Evolutionary conservation across 2,113 vertebrate species (phyloP).

Genomic region (Dicrurus megarhynchus): DNA sequence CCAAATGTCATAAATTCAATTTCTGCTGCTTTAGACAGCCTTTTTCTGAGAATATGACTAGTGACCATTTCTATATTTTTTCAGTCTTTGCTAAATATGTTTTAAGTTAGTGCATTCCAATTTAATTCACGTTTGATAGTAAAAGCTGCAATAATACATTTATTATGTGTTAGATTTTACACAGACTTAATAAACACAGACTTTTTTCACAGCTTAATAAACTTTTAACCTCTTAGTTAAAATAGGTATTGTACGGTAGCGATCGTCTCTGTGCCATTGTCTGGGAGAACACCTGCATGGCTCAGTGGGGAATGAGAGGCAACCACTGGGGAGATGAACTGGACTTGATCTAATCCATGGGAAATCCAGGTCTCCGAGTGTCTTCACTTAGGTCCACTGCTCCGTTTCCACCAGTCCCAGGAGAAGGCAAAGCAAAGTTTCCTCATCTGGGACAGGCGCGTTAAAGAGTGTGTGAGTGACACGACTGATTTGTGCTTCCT

Average conservation of each 20-base stretch:
- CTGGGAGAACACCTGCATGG: background rate
- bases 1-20: background rate
- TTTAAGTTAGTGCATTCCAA: background rate
- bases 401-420: background rate
- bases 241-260: background rate
- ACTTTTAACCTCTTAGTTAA: background rate
- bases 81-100: background rate
- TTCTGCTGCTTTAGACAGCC: background rate
- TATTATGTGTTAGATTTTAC: background rate
- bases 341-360: background rate
- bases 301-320: background rate
- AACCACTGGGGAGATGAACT: background rate
- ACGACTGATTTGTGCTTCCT: background rate
- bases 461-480: background rate
- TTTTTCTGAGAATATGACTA: background rate
- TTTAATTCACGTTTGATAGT: background rate
- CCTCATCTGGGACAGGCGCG: background rate
- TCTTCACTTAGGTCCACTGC: background rate
- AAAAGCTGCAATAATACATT: background rate
- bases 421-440: background rate
- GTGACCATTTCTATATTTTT: background rate
- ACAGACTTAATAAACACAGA: background rate
- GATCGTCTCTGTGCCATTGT: background rate
- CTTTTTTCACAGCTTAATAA: background rate
- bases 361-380: background rate